Conservation (phyloP, 2,888 invertebrate genomes). For the Macroteleia sp. region DNA sequence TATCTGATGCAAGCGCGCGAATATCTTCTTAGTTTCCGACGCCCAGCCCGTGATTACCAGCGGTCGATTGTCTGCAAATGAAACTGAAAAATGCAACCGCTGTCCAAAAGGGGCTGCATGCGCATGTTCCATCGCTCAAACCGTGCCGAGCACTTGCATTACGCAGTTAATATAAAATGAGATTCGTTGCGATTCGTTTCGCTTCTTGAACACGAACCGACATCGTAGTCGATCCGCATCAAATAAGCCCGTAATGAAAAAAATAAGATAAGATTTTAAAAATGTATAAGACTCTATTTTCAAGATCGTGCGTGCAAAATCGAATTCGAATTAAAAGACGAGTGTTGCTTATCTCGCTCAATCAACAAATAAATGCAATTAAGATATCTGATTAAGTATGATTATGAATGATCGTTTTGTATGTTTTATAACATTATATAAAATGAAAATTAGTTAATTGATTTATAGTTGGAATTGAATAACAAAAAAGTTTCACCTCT, state of each 20-base stretch:
- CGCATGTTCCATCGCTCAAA: conserved; percentile 66
- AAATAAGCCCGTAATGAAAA: conserved; percentile 58
- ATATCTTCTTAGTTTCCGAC: conserved; percentile 80
- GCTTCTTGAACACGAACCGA: conserved; percentile 68
- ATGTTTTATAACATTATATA: conserved; percentile 16
- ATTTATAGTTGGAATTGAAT: too few species aligned
- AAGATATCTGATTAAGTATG: conserved; percentile 21
- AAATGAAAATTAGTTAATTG: conserved; percentile 22
- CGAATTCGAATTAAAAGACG: conserved; percentile 54
- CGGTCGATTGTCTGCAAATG: conserved; percentile 78
- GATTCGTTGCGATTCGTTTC: conserved; percentile 71
- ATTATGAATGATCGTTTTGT: conserved; percentile 24
- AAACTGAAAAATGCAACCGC: conserved; percentile 77
- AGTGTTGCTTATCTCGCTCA: conserved; percentile 38
- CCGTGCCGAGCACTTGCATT: conserved; percentile 58
- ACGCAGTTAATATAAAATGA: conserved; percentile 70
- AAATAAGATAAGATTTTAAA: conserved; percentile 61
- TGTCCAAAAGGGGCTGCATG: conserved; percentile 69
- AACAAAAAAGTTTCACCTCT: too few species aligned
- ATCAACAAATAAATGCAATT: conserved; percentile 60
- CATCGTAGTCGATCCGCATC: conserved; percentile 63
- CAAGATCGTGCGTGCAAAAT: conserved; percentile 53
- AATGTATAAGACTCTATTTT: conserved; percentile 64
- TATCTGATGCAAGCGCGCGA: conserved; percentile 80
- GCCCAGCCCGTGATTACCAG: conserved; percentile 77